phyloP scores from a whole-genome alignment of 2,888 invertebrate species.

The Xanthia icteritia region DNA sequence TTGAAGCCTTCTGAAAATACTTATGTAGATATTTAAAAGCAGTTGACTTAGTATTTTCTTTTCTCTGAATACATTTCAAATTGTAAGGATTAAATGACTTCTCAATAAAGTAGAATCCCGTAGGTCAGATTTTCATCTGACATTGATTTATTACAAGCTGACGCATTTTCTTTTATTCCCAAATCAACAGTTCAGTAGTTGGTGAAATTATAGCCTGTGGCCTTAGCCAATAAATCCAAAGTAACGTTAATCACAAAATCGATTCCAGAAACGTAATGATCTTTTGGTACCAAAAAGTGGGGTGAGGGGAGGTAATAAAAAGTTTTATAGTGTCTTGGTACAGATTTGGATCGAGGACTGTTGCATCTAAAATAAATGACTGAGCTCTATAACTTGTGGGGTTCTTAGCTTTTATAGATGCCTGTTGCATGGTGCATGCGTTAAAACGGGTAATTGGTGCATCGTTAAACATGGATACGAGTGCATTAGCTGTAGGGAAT shows the following conservation, averaged over 20 bases:
- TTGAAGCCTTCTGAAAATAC: neutral
- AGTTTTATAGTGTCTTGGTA: slow-evolving; percentile 43
- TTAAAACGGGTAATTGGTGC: slow-evolving; percentile 62
- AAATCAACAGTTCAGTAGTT: slow-evolving; percentile 34
- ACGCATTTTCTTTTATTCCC: slow-evolving; percentile 41
- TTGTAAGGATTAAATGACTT: neutral
- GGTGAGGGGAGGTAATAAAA: slow-evolving; percentile 42
- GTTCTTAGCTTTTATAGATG: slow-evolving; percentile 55
- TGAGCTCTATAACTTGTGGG: slow-evolving; percentile 37
- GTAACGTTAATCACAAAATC: slow-evolving; percentile 61
- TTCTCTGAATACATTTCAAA: neutral
- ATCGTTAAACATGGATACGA: slow-evolving; percentile 58
- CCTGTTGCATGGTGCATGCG: slow-evolving; percentile 46
- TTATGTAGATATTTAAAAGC: neutral
- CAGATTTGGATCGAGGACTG: slow-evolving; percentile 55
- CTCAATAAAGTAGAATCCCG: neutral
- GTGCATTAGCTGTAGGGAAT: slow-evolving; percentile 47
- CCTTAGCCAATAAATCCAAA: slow-evolving; percentile 56
- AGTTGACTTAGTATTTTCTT: neutral
- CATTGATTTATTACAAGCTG: slow-evolving; percentile 51
- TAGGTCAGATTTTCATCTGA: slow-evolving; percentile 9
- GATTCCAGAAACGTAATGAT: slow-evolving; percentile 56
- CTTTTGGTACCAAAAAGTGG: slow-evolving; percentile 12
- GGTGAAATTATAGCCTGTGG: slow-evolving; percentile 51
- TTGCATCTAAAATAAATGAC: slow-evolving; percentile 54